These are phyloP conservation scores for Nannoperca australis DNA, from an alignment of 2,797 vertebrate species.

Conservation along the genomic window DNA sequence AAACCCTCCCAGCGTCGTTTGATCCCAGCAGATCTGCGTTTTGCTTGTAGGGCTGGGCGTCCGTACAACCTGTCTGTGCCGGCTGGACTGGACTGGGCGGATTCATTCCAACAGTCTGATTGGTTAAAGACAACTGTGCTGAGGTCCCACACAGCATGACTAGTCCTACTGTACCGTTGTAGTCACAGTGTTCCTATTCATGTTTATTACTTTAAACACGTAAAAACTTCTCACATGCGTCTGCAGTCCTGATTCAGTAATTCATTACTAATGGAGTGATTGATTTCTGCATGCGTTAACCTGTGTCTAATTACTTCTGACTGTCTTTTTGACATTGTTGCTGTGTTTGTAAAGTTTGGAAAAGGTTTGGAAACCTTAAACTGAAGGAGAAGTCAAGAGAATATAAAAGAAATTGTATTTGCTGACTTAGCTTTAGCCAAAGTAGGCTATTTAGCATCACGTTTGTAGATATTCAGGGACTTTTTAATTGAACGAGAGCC, in stretches of 20 bases:
- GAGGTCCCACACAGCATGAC: neutral
- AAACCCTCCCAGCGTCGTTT: conserved; percentile 71
- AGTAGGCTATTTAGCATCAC: neutral
- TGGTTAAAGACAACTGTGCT: conserved; percentile 44
- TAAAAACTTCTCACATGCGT: neutral
- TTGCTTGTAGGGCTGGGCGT: conserved; percentile 41
- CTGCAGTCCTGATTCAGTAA: neutral
- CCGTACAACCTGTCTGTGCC: conserved; percentile 40
- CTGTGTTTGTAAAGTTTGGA: neutral
- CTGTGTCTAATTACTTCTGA: neutral
- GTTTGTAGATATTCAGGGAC: neutral
- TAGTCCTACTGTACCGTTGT: neutral
- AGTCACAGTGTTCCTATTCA: neutral
- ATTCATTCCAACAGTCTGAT: conserved; percentile 40
- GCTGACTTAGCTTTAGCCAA: neutral
- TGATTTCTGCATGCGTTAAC: neutral
- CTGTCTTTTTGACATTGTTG: neutral
- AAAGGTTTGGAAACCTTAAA: neutral
- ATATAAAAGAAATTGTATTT: neutral
- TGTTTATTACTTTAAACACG: conserved; percentile 4
- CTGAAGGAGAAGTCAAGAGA: neutral
- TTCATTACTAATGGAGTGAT: neutral
- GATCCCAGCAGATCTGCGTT: conserved; percentile 67
- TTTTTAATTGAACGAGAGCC: neutral
- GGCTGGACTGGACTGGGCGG: conserved; percentile 54